phyloP scores from a whole-genome alignment of 2,888 invertebrate species.

The Ornithoptera alexandrae region DNA sequence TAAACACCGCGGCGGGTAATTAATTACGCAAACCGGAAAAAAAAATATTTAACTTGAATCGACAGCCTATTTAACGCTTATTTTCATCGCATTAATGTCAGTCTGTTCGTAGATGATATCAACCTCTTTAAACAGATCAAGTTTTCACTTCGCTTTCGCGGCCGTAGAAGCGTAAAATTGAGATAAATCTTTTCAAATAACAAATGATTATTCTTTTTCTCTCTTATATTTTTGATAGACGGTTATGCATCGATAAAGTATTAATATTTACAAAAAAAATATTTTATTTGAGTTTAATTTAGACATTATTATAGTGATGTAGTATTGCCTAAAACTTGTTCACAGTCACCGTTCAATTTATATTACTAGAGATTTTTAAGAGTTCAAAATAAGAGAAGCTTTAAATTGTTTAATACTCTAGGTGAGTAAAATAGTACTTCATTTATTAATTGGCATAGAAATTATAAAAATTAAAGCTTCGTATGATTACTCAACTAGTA shows the following conservation, averaged over 20 bases:
- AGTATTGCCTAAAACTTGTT: no score
- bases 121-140: constrained; percentile 61
- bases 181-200: constrained; percentile 56
- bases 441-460: no score
- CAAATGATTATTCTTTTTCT: constrained; percentile 17
- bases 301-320: no score
- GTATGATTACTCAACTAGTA: no score
- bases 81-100: constrained; percentile 66
- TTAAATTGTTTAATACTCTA: no score
- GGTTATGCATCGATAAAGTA: not conserved
- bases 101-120: constrained; percentile 58
- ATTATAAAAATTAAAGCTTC: no score
- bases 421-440: no score
- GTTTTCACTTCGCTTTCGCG: constrained; percentile 61
- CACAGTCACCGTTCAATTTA: no score
- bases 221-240: constrained; percentile 10
- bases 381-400: no score
- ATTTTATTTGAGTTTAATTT: no score
- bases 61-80: constrained; percentile 39
- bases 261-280: no score
- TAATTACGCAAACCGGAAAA: constrained; percentile 35
- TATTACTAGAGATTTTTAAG: no score
- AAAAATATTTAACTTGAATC: constrained; percentile 33
- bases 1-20: constrained; percentile 31
- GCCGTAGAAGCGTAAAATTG: constrained; percentile 63